A percentile compares a stretch with the other conserved stretches of the same genome.
phyloP scores from a whole-genome alignment of 2,797 vertebrate species.

The Bryconaethiops microstoma region DNA sequence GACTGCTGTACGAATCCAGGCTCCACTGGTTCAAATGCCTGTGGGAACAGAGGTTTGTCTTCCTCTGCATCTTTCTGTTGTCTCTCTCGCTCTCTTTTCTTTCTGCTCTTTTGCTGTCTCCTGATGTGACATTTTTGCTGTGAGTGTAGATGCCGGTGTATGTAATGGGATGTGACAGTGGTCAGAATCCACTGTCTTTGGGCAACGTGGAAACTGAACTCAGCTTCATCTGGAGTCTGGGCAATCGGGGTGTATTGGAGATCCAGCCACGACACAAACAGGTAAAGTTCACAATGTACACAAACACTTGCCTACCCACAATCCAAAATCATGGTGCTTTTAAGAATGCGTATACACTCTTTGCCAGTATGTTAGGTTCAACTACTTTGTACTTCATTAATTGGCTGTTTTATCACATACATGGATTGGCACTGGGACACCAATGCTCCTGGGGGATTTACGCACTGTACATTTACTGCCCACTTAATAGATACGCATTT shows the following conservation, averaged over 20 bases:
- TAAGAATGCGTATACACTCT: too few relatives aligned
- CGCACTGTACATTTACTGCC: too few relatives aligned
- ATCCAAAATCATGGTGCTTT: background rate
- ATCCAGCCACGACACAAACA: slow-evolving; percentile 69
- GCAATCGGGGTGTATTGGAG: slow-evolving; percentile 72
- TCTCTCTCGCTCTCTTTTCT: too few relatives aligned
- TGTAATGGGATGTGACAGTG: slow-evolving; percentile 70
- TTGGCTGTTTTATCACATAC: too few relatives aligned
- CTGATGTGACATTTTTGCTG: background rate
- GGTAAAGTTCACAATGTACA: slow-evolving; percentile 53
- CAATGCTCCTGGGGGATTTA: too few relatives aligned
- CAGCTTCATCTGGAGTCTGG: slow-evolving; percentile 74
- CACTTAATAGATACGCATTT: too few relatives aligned
- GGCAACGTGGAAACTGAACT: slow-evolving; percentile 67
- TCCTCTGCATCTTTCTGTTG: background rate
- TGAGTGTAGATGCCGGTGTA: slow-evolving; percentile 75
- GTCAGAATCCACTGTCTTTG: slow-evolving; percentile 75
- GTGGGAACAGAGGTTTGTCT: slow-evolving; percentile 69
- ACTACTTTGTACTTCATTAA: too few relatives aligned
- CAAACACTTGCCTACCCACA: background rate
- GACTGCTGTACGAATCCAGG: slow-evolving; percentile 69
- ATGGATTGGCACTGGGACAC: too few relatives aligned
- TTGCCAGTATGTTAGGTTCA: too few relatives aligned
- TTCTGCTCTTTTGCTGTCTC: background rate
- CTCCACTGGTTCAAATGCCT: slow-evolving; percentile 69